A percentile compares a stretch with the other conserved stretches of the same genome.
Evolutionary conservation across 1,140 invertebrate species (phyloP).

Genomic region (Lamellibrachia luymesi): DNA sequence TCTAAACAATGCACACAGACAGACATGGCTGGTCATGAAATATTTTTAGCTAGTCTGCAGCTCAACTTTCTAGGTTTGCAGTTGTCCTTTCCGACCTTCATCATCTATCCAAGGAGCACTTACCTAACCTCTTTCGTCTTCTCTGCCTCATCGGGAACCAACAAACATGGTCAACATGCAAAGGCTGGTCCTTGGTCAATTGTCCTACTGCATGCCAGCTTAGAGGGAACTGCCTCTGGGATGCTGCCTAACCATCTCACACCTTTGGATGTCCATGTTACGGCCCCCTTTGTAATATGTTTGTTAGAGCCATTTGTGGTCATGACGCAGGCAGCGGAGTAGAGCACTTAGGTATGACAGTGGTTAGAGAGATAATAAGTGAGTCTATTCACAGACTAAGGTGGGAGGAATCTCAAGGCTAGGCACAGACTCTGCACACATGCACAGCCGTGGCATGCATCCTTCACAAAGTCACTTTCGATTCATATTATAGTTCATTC

Average conservation of each 20-base stretch:
- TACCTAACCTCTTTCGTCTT: not conserved
- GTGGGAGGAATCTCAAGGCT: not conserved
- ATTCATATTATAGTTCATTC: not conserved
- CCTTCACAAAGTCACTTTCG: not conserved
- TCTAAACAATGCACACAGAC: too few relatives aligned
- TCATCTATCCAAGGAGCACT: not conserved
- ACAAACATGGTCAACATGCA: not conserved
- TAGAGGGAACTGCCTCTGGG: not conserved
- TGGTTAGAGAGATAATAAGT: not conserved
- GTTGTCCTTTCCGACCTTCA: too few relatives aligned
- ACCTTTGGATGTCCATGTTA: not conserved
- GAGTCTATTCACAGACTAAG: not conserved
- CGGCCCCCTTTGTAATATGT: not conserved
- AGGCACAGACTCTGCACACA: not conserved
- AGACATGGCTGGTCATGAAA: too few relatives aligned
- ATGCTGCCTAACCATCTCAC: not conserved
- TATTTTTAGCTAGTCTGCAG: too few relatives aligned
- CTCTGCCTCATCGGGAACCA: not conserved
- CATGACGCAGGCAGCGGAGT: not conserved
- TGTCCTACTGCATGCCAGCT: not conserved
- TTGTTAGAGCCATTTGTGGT: not conserved
- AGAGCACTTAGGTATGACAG: not conserved
- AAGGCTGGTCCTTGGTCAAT: not conserved
- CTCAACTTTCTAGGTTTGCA: too few relatives aligned
- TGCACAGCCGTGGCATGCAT: not conserved